Percentiles rank a stretch among this genome's conserved stretches.
Conservation (phyloP, 2,797 vertebrate species). For the Chloroceryle inda region DNA sequence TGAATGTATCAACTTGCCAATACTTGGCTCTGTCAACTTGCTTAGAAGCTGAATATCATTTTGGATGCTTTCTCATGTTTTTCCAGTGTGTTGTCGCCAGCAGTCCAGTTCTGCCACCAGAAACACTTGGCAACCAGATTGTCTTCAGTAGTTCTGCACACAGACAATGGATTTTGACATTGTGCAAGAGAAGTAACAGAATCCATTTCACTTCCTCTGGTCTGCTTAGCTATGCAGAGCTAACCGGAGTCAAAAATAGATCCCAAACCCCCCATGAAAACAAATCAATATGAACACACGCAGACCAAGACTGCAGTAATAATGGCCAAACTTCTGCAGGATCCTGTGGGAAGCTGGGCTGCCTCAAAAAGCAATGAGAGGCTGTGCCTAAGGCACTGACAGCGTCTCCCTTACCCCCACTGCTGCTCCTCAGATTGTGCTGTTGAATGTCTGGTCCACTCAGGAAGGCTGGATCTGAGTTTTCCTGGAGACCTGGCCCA, state of each 20-base stretch:
- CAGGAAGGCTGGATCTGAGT: neutral
- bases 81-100: conserved; percentile 1
- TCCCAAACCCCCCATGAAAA: neutral
- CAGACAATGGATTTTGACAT: neutral
- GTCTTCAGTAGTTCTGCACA: conserved; percentile 2
- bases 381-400: neutral
- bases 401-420: neutral
- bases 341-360: neutral
- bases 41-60: neutral
- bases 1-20: conserved; percentile 23
- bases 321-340: neutral
- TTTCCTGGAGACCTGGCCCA: conserved; percentile 7
- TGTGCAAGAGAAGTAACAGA: conserved; percentile 6
- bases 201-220: neutral
- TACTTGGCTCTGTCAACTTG: conserved; percentile 20
- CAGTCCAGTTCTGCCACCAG: neutral
- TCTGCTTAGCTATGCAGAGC: neutral
- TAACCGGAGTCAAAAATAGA: neutral
- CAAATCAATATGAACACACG: neutral
- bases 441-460: conserved; percentile 11
- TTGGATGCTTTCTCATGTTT: conserved; percentile 31
- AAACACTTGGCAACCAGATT: neutral
- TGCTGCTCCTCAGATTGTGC: neutral
- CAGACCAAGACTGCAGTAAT: neutral
- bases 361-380: neutral